Base-by-base conservation (phyloP, 2,888 invertebrate species). In the Melanchra persicariae region DNA sequence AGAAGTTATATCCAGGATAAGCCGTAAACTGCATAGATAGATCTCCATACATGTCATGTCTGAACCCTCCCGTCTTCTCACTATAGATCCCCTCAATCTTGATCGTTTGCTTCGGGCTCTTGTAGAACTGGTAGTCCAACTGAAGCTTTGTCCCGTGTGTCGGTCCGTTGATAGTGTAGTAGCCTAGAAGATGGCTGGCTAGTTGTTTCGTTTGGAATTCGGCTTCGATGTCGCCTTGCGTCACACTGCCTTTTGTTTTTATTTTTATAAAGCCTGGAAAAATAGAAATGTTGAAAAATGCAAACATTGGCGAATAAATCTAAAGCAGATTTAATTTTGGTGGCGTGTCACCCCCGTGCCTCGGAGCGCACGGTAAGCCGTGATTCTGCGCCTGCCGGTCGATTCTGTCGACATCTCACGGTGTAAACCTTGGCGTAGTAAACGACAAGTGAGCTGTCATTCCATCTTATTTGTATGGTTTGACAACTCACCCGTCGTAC, bases 201-300 rank as follows among this genome's bases (percentile, higher is more conserved):
- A 98, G 93, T 79, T 97, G 97, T 86, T 98, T 98, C 0, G 98
- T 98, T 93, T 98, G 97, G 88, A 98, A 98, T 61, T 97, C 97
- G 15, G 98, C 91, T 75, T 97, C 96, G 12, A 98, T 97, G 81
- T 98, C 98, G 87, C 97, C 97, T 88, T 98, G 98, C 0, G 97
- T 97, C 30, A 98, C 97, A 3, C 97, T 97, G 26, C 93, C 91
- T 88, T 94, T 95, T 7, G 93, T 86, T 88, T 93, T 94, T 12
- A 93, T 91, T 90, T 94, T 93, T 68, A 95, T 85, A 47, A 91
- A 89, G 17, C 93, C 94, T 95, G 85, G 0, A 81, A 79, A n/a
- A n/a, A n/a, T n/a, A n/a, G n/a, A n/a, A n/a, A n/a, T n/a, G n/a
- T n/a, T n/a, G n/a, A n/a, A n/a, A n/a, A n/a, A n/a, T n/a, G n/a